Conservation (phyloP, 2,888 invertebrate species). For the Amphipoea oculea region DNA sequence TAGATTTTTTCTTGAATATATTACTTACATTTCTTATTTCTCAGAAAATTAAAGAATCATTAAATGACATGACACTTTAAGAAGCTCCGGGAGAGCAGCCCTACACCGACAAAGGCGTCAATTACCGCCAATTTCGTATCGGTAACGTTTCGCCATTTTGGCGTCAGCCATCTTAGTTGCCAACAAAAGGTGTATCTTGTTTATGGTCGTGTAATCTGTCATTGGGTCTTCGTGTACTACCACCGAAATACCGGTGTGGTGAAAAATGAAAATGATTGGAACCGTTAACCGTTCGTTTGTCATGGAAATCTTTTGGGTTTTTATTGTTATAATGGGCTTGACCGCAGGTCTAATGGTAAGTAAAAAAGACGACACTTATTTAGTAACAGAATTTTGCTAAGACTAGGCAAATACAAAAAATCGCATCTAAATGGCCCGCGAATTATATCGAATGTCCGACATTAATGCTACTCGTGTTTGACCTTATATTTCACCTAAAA, state of each 20-base stretch:
- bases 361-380: background rate
- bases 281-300: conserved; percentile 31
- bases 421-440: background rate
- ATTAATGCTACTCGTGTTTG: conserved; percentile 15
- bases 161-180: conserved; percentile 66
- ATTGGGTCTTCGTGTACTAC: conserved; percentile 47
- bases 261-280: conserved; percentile 37
- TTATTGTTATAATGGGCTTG: conserved; percentile 17
- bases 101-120: conserved; percentile 67
- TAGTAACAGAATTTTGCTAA: background rate
- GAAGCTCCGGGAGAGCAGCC: conserved; percentile 51
- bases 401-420: background rate
- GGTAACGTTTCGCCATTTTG: conserved; percentile 66
- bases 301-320: conserved; percentile 15
- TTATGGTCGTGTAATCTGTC: conserved; percentile 62
- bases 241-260: conserved; percentile 46
- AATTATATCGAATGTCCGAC: background rate
- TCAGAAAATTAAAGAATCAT: conserved; percentile 51
- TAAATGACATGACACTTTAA: conserved; percentile 56
- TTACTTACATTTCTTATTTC: conserved; percentile 17
- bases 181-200: conserved; percentile 68
- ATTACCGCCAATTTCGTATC: conserved; percentile 72
- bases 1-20: conserved; percentile 20
- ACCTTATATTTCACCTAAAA: conserved; percentile 19
- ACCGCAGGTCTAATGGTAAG: background rate